Percentiles rank a stretch among this genome's conserved stretches.
phyloP scores from a whole-genome alignment of 2,113 vertebrate genomes.

The Electrona antarctica region DNA sequence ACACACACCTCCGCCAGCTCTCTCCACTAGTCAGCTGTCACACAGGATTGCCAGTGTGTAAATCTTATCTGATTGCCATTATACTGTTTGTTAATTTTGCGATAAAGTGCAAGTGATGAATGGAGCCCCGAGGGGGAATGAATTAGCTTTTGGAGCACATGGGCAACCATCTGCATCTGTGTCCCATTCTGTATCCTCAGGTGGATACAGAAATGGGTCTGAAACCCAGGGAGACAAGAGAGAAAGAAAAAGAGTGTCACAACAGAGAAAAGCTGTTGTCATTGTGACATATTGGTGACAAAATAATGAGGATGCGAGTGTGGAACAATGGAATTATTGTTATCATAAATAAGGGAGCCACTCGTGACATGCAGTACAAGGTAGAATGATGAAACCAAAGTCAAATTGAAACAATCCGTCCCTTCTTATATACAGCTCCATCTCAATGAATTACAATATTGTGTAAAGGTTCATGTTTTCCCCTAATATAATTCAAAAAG shows the following conservation, averaged over 20 bases:
- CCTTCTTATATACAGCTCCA: background rate
- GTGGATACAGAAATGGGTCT: conserved; percentile 14
- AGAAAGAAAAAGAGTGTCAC: conserved; percentile 1
- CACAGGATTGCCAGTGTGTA: conserved; percentile 30
- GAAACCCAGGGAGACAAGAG: background rate
- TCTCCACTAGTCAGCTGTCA: conserved; percentile 44
- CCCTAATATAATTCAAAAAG: too few species aligned
- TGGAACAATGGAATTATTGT: conserved; percentile 52
- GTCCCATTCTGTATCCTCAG: conserved; percentile 53
- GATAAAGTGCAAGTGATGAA: conserved; percentile 57
- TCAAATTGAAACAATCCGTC: conserved; percentile 57
- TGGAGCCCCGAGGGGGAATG: conserved; percentile 35
- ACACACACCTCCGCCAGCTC: conserved; percentile 32
- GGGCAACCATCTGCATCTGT: conserved; percentile 40
- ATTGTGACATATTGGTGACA: conserved; percentile 40
- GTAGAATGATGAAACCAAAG: conserved; percentile 53
- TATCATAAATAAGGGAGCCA: conserved; percentile 62
- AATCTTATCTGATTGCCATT: conserved; percentile 69
- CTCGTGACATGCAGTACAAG: conserved; percentile 49
- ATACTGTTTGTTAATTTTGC: conserved; percentile 69
- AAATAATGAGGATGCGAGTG: conserved; percentile 17
- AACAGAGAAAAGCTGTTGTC: conserved; percentile 49
- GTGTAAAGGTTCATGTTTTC: too few species aligned
- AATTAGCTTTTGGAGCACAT: conserved; percentile 39
- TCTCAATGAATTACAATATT: too few species aligned